Percentiles rank a stretch among this genome's conserved stretches.
Evolutionary conservation across 2,888 invertebrate genomes (phyloP).

Genomic region (Rotaria macrura): DNA sequence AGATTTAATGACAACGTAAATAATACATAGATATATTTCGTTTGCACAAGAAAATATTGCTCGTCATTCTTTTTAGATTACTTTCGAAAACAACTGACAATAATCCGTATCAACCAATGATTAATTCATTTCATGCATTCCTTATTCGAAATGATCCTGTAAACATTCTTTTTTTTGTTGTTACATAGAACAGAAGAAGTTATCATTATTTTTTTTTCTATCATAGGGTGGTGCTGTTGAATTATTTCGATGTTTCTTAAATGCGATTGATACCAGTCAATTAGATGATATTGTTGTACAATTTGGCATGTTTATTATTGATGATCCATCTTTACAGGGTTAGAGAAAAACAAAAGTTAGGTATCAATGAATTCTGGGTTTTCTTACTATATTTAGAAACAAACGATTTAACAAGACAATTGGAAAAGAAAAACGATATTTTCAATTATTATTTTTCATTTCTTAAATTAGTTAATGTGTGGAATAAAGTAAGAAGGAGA

Average conservation of each 20-base stretch:
- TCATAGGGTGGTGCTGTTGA: slow-evolving; percentile 4
- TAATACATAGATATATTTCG: background rate
- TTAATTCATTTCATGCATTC: slow-evolving; percentile 17
- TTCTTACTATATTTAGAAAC: background rate
- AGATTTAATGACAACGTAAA: slow-evolving; percentile 13
- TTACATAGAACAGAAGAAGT: background rate
- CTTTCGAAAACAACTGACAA: background rate
- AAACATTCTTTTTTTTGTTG: background rate
- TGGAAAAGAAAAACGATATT: background rate
- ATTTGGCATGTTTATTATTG: background rate
- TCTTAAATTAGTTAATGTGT: background rate
- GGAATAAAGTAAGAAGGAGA: background rate
- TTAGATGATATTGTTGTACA: background rate
- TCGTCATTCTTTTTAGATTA: background rate
- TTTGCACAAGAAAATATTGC: background rate
- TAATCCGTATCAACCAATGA: background rate
- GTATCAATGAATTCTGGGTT: background rate
- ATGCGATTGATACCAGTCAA: background rate
- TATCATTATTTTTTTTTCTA: too few relatives aligned
- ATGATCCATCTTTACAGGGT: slow-evolving; percentile 9
- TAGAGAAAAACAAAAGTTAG: background rate
- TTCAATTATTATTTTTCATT: slow-evolving; percentile 15
- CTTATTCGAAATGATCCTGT: background rate
- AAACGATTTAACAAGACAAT: slow-evolving; percentile 20
- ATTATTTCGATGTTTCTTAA: background rate